Base-by-base conservation (phyloP, 35 echinoderm and acorn worm genomes). In the Ophiothrix spiculata region DNA sequence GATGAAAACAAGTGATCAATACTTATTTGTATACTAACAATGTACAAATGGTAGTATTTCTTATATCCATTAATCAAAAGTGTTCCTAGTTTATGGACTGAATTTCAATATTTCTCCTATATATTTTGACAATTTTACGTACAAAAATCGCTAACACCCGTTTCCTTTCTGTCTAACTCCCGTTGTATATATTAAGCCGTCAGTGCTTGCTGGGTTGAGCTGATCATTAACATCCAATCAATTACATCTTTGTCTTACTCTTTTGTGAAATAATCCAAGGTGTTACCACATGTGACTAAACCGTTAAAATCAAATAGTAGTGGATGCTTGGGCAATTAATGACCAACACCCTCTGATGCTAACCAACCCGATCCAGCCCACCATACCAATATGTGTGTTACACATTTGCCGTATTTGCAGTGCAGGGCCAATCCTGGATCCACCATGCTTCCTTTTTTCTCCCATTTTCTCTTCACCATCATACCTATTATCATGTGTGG, bases 111-210 rank as follows among this genome's bases (percentile, higher is more conserved):
- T 69, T 69, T 69, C 60, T 69, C 29, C 3, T 4, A 15, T 69
- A 2, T 69, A 28, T 15, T 15, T 69, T 15, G 42, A 49, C 6
- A 10, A 49, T 49, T 10, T 10, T 10, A 49, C 42, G 19, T 10
- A 49, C 19, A 19, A 49, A 69, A 69, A 69, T 69, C 60, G 60
- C 60, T 69, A 69, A 69, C 60, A 69, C 60, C 60, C 60, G 60
- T 69, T 25, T 69, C 60, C 60, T 28, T 6, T 28, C 60, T 69
- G n/a, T 28, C 60, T 25, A 25, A 12, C 60, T 69, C 8, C 29
- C 23, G 16, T 69, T 10, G 19, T 19, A 19, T 49, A 6, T 69
- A 69, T 15, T 28, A 69, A 69, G 3, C 8, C 8, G 29, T 28
- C 17, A 25, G 1, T 69, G 60, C 60, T 69, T 69, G 60, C 23